Evolutionary conservation across 2,888 invertebrate genomes (phyloP).

Genomic region (Melanchra persicariae): DNA sequence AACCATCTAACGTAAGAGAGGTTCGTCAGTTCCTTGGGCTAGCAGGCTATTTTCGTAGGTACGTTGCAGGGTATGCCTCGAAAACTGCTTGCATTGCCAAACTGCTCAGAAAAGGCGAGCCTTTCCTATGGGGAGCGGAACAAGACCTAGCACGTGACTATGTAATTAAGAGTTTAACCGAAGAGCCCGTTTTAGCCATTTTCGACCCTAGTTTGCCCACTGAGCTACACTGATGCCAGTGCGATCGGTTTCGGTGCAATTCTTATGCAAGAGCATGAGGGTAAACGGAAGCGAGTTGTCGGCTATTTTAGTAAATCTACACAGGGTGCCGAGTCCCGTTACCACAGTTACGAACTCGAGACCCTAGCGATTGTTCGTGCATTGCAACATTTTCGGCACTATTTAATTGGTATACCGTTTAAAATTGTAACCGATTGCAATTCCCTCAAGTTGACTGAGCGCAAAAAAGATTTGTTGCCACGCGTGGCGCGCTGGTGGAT

Average conservation of each 20-base stretch:
- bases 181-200: conserved; percentile 4
- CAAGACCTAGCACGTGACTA: neutral
- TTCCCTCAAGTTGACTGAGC: too few species aligned
- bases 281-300: neutral
- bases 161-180: neutral
- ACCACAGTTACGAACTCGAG: conserved; percentile 61
- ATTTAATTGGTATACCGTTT: conserved; percentile 35
- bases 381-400: conserved; percentile 62
- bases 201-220: neutral
- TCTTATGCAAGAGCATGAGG: neutral
- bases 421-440: too few species aligned
- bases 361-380: conserved; percentile 60
- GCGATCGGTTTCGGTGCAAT: neutral
- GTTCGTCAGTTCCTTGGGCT: conserved; percentile 4
- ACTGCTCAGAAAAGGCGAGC: neutral
- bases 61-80: neutral
- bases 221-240: conserved; percentile 3
- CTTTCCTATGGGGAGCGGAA: conserved; percentile 1
- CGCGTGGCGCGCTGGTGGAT: too few species aligned
- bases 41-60: neutral
- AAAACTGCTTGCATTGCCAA: conserved; percentile 2
- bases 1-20: neutral
- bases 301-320: conserved; percentile 8
- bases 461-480: too few species aligned
- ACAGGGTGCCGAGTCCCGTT: neutral